These are phyloP conservation scores for Cuniculus paca DNA, from an alignment of 2,797 vertebrate genomes.

Conservation along the genomic window DNA sequence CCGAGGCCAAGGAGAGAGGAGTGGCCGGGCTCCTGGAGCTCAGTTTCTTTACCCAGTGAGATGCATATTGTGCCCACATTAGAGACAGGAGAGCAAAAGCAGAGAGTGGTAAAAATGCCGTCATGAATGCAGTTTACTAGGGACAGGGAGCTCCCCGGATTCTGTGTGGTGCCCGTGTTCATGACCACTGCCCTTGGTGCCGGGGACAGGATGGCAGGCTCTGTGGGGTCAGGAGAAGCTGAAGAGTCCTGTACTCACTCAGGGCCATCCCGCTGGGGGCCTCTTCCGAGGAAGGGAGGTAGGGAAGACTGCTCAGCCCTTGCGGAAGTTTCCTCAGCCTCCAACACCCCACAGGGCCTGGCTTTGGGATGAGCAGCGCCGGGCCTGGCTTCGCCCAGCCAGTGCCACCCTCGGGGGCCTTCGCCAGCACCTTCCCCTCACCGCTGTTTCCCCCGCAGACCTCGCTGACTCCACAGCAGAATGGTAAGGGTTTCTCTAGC, in stretches of 20 bases:
- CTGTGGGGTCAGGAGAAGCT: neutral
- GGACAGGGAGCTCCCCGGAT: neutral
- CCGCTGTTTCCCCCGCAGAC: constrained; percentile 69
- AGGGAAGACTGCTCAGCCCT: neutral
- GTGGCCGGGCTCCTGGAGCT: neutral
- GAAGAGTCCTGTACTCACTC: neutral
- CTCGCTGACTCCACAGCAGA: constrained; percentile 67
- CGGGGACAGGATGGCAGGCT: neutral
- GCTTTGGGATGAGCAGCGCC: constrained; percentile 74
- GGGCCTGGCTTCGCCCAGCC: constrained; percentile 74
- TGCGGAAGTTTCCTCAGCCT: neutral
- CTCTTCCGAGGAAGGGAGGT: neutral
- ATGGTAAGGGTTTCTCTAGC: constrained; percentile 65
- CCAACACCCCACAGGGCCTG: constrained; percentile 62
- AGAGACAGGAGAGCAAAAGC: neutral
- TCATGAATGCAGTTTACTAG: neutral
- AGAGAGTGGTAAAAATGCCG: neutral
- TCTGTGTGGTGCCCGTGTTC: rapidly evolving
- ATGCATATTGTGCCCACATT: neutral
- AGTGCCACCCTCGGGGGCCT: constrained; percentile 58
- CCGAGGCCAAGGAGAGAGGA: neutral
- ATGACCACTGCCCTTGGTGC: neutral
- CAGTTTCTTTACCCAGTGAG: neutral
- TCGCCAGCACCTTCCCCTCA: constrained; percentile 67
- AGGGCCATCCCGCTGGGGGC: neutral